These are phyloP conservation scores for Corythornis cristatus DNA, from an alignment of 2,113 vertebrate species.

Conservation along the genomic window DNA sequence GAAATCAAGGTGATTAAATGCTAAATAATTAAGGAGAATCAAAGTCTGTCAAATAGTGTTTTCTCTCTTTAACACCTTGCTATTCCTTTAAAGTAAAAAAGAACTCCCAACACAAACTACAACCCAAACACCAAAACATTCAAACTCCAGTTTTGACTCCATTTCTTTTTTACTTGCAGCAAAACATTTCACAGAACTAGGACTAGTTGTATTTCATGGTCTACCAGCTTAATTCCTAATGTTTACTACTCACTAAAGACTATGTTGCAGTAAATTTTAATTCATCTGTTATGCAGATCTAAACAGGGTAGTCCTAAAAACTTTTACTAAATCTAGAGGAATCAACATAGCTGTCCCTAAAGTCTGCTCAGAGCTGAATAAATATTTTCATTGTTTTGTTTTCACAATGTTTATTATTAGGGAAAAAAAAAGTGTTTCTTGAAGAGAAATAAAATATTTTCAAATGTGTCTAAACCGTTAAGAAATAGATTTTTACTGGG, in stretches of 20 bases:
- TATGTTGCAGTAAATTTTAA: neutral
- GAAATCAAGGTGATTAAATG: conserved; percentile 53
- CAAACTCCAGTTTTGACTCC: conserved; percentile 1
- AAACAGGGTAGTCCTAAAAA: neutral
- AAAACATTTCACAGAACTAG: conserved; percentile 29
- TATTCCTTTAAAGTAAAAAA: conserved; percentile 30
- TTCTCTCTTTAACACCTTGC: conserved; percentile 1
- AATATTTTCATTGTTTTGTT: neutral
- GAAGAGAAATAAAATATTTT: neutral
- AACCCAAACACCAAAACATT: neutral
- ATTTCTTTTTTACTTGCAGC: neutral
- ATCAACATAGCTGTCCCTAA: neutral
- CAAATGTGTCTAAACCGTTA: neutral
- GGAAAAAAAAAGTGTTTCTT: neutral
- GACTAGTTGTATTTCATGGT: conserved; percentile 1
- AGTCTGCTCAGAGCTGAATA: neutral
- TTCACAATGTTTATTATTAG: neutral
- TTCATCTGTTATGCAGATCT: conserved; percentile 33
- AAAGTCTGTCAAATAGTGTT: conserved; percentile 35
- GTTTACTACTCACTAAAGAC: conserved; percentile 21
- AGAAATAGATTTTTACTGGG: neutral
- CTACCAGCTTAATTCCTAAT: conserved; percentile 1
- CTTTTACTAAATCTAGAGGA: conserved; percentile 3
- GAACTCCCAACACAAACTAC: neutral
- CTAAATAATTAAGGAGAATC: conserved; percentile 45